Evolutionary conservation across 2,797 vertebrate species (phyloP).

Genomic region (Crypturellus tataupa): DNA sequence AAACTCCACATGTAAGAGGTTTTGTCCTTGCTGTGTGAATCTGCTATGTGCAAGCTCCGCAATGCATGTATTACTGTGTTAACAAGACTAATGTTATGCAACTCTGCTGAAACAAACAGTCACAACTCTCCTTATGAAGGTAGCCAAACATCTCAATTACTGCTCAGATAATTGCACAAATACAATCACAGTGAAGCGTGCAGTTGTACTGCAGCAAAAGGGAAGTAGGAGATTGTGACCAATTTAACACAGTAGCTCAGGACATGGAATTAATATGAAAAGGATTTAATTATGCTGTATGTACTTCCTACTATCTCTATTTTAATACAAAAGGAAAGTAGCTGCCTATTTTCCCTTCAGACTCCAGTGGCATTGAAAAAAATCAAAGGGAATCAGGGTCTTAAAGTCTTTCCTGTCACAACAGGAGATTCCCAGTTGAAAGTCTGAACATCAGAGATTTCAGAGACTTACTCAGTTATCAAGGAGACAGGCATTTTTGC

Average conservation of each 20-base stretch:
- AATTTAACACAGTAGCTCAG: background rate
- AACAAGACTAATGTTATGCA: background rate
- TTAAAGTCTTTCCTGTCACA: background rate
- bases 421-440: background rate
- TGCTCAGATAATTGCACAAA: background rate
- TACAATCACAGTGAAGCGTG: background rate
- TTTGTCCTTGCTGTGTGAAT: background rate
- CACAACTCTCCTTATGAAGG: too few species aligned
- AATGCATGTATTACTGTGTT: background rate
- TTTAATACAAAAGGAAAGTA: background rate
- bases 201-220: background rate
- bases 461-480: background rate
- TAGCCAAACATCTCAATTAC: background rate
- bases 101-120: background rate
- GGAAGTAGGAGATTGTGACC: background rate
- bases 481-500: background rate
- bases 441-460: background rate
- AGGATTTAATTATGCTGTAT: background rate
- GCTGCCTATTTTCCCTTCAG: background rate
- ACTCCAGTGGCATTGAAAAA: background rate
- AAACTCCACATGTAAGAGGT: background rate
- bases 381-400: background rate
- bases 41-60: background rate
- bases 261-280: background rate
- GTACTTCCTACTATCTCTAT: background rate